Conservation (phyloP, 2,888 invertebrate genomes). For the Tribolium freemani region DNA sequence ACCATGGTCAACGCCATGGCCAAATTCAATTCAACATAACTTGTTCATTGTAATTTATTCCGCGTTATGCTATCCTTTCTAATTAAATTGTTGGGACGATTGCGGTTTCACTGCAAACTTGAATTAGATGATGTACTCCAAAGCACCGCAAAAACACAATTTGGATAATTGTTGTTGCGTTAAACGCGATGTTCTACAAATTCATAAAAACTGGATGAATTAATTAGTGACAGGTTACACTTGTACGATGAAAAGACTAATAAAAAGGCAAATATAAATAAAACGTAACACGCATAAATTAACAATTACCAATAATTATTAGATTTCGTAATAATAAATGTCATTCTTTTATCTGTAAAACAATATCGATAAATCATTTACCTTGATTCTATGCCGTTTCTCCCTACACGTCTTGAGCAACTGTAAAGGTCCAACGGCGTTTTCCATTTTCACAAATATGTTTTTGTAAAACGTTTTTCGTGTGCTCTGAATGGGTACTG, state of each 20-base stretch:
- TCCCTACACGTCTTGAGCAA: conserved; percentile 76
- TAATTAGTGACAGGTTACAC: not conserved
- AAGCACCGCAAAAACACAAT: too few relatives aligned
- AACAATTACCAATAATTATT: conserved; percentile 11
- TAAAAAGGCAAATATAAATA: not conserved
- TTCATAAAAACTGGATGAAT: not conserved
- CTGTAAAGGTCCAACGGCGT: conserved; percentile 74
- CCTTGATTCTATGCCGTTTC: conserved; percentile 75
- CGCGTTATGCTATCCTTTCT: conserved; percentile 44
- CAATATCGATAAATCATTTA: conserved; percentile 59
- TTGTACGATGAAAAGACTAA: not conserved
- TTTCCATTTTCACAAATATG: conserved; percentile 71
- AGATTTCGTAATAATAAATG: conserved; percentile 10
- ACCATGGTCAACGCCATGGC: conserved; percentile 67
- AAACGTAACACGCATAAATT: conserved; percentile 8
- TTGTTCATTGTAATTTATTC: conserved; percentile 42
- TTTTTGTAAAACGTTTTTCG: conserved; percentile 61
- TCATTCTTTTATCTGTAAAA: conserved; percentile 9
- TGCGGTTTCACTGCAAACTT: conserved; percentile 4
- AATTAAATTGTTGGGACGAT: conserved; percentile 26
- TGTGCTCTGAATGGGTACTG: conserved; percentile 61
- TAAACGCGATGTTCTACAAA: not conserved
- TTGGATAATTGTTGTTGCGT: too few relatives aligned
- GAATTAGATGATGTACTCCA: too few relatives aligned
- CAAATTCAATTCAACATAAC: conserved; percentile 56